phyloP scores from a whole-genome alignment of 2,888 invertebrate genomes.

The Lycocerus yunnanus region DNA sequence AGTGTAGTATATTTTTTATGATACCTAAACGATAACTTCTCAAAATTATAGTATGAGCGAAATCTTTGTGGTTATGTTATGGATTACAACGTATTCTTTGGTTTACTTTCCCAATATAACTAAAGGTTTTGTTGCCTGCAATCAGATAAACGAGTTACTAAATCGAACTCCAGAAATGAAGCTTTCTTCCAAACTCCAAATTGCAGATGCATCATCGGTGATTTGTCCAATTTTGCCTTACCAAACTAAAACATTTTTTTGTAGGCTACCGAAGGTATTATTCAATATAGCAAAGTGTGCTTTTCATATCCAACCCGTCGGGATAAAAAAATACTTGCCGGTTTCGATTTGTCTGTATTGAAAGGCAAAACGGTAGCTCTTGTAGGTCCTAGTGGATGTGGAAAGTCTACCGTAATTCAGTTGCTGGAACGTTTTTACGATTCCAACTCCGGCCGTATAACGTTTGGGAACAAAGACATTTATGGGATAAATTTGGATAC shows the following conservation, averaged over 20 bases:
- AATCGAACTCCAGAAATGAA: background rate
- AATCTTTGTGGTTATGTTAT: background rate
- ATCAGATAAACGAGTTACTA: background rate
- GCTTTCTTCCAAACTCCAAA: background rate
- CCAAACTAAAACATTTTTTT: background rate
- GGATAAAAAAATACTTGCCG: slow-evolving; percentile 57
- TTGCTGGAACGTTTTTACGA: slow-evolving; percentile 85
- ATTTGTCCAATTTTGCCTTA: background rate
- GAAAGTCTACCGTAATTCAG: slow-evolving; percentile 86
- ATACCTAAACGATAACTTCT: background rate
- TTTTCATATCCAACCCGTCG: background rate
- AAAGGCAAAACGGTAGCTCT: slow-evolving; percentile 75
- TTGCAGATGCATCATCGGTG: background rate
- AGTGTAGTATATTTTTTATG: background rate
- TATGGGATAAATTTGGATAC: too few species aligned
- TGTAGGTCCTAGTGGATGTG: slow-evolving; percentile 83
- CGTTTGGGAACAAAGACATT: slow-evolving; percentile 43
- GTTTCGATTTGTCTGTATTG: slow-evolving; percentile 64
- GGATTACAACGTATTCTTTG: background rate
- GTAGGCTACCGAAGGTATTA: background rate
- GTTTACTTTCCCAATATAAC: background rate
- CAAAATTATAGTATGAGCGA: background rate
- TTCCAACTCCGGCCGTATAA: slow-evolving; percentile 66
- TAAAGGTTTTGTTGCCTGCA: background rate
- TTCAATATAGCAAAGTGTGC: background rate